phyloP scores from a whole-genome alignment of 2,888 invertebrate genomes.

The Nyleta sp. region DNA sequence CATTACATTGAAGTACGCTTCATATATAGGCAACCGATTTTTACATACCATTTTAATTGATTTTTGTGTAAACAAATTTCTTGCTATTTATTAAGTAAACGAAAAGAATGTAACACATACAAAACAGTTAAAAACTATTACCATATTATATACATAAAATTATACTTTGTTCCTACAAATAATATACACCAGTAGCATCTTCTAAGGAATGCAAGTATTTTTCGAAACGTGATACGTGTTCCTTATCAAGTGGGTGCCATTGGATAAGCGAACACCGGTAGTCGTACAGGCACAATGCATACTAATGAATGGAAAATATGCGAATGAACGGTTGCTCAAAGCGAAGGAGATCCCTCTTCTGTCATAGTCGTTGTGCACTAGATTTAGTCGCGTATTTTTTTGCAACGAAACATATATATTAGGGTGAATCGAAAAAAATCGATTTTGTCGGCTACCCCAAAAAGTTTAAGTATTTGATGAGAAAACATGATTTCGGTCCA shows the following conservation, averaged over 20 bases:
- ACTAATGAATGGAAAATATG: constrained; percentile 58
- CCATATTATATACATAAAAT: too few species aligned
- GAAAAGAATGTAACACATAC: too few species aligned
- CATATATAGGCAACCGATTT: not conserved
- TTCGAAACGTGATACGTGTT: constrained; percentile 53
- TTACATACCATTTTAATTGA: not conserved
- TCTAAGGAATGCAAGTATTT: constrained; percentile 52
- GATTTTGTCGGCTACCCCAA: too few species aligned
- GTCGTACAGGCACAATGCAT: constrained; percentile 47
- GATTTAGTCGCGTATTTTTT: constrained; percentile 44
- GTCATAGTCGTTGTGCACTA: constrained; percentile 9
- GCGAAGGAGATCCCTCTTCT: constrained; percentile 29
- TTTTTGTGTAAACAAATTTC: too few species aligned
- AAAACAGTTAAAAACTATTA: too few species aligned
- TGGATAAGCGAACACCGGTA: constrained; percentile 64
- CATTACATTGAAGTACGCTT: constrained; percentile 6
- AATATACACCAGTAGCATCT: constrained; percentile 42
- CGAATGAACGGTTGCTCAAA: constrained; percentile 49
- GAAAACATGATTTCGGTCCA: too few species aligned
- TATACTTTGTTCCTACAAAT: constrained; percentile 33
- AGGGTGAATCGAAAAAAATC: too few species aligned
- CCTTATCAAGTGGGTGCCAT: constrained; percentile 53
- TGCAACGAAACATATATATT: too few species aligned
- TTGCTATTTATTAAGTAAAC: too few species aligned
- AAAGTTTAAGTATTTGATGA: too few species aligned